Conservation (phyloP, 2,113 vertebrate species). For the Chloropsis cyanopogon region DNA sequence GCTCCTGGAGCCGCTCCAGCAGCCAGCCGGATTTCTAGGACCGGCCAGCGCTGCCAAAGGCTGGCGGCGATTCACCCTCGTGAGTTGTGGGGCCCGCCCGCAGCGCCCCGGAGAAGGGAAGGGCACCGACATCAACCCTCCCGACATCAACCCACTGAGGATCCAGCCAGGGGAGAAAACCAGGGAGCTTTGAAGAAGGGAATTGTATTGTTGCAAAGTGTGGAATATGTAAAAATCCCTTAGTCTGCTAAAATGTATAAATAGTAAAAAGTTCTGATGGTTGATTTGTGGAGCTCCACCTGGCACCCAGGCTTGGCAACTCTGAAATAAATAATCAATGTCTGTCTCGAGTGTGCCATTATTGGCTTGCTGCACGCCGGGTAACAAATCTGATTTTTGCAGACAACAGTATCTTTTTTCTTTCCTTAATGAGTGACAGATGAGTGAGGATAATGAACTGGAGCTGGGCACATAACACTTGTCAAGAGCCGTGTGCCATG, state of each 20-base stretch:
- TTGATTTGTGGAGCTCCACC: neutral
- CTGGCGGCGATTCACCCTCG: neutral
- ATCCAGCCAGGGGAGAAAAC: neutral
- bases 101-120: neutral
- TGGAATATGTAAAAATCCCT: neutral
- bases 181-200: neutral
- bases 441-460: neutral
- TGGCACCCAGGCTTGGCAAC: neutral
- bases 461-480: neutral
- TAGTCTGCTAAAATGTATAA: neutral
- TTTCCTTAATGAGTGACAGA: neutral
- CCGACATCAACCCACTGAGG: rapidly evolving
- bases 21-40: neutral
- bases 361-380: neutral
- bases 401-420: neutral
- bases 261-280: neutral
- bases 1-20: neutral
- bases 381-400: neutral
- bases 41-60: neutral
- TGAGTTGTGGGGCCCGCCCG: neutral
- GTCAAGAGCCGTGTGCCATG: neutral
- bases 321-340: neutral
- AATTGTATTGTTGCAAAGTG: neutral
- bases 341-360: neutral
- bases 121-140: neutral